Conservation (phyloP, 2,797 vertebrate species). For the Fringilla coelebs region DNA sequence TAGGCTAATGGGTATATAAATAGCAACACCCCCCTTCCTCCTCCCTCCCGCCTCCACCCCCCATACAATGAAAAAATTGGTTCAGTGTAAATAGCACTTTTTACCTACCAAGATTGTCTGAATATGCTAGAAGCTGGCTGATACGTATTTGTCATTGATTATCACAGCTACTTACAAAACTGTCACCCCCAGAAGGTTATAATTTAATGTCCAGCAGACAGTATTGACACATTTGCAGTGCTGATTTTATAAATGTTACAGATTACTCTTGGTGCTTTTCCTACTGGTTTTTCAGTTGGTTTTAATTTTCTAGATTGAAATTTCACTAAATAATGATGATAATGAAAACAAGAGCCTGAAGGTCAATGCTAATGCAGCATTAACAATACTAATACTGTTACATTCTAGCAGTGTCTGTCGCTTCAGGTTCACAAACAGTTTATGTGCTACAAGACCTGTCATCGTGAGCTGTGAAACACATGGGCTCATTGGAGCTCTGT, state of each 20-base stretch:
- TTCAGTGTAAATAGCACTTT: not conserved
- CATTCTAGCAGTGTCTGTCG: not conserved
- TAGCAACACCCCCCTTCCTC: not conserved
- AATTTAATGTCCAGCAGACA: not conserved
- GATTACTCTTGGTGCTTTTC: not conserved
- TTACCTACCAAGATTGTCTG: not conserved
- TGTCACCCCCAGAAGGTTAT: not conserved
- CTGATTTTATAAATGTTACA: not conserved
- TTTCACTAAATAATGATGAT: not conserved
- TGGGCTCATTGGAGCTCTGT: not conserved
- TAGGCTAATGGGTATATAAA: not conserved
- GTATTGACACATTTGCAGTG: rapidly evolving
- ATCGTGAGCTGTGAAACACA: not conserved
- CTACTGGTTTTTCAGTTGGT: not conserved
- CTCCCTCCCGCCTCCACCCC: too few species aligned
- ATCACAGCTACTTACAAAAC: not conserved
- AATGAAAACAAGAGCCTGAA: not conserved
- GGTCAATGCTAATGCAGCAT: not conserved
- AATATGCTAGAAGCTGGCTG: not conserved
- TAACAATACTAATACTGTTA: not conserved
- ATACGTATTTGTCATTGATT: not conserved
- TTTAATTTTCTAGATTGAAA: not conserved
- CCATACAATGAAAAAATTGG: not conserved
- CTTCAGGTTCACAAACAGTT: not conserved
- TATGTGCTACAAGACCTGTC: not conserved